A percentile compares a stretch with the other conserved stretches of the same genome.
Conservation (phyloP, 2,113 vertebrate genomes). For the Centrocercus urophasianus region DNA sequence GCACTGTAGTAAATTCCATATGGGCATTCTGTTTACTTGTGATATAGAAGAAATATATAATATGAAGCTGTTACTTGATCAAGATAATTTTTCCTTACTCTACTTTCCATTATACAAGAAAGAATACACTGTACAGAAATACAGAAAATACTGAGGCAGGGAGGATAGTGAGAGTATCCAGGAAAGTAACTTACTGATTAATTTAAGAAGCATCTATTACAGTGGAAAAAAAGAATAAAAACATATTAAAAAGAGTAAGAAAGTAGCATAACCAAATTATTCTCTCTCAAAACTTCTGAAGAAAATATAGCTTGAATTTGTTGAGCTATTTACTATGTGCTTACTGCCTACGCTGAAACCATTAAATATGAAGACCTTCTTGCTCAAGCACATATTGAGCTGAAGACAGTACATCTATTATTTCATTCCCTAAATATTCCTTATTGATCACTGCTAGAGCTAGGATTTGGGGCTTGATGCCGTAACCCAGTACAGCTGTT, state of each 20-base stretch:
- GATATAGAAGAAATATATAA: not conserved
- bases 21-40: not conserved
- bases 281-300: not conserved
- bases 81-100: not conserved
- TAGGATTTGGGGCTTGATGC: not conserved
- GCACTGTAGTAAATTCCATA: not conserved
- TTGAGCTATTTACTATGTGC: not conserved
- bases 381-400: not conserved
- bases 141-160: not conserved
- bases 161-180: not conserved
- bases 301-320: not conserved
- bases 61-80: not conserved
- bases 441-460: not conserved
- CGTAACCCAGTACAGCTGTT: not conserved
- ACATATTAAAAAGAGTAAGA: not conserved
- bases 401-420: not conserved
- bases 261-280: not conserved
- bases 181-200: not conserved
- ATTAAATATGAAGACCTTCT: not conserved
- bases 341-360: not conserved
- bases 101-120: not conserved
- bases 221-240: not conserved
- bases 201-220: not conserved
- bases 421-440: not conserved
- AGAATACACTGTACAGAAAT: not conserved